These are phyloP conservation scores for Heteractis magnifica DNA, from an alignment of 92 coral and sea anemone genomes.

Conservation along the genomic window DNA sequence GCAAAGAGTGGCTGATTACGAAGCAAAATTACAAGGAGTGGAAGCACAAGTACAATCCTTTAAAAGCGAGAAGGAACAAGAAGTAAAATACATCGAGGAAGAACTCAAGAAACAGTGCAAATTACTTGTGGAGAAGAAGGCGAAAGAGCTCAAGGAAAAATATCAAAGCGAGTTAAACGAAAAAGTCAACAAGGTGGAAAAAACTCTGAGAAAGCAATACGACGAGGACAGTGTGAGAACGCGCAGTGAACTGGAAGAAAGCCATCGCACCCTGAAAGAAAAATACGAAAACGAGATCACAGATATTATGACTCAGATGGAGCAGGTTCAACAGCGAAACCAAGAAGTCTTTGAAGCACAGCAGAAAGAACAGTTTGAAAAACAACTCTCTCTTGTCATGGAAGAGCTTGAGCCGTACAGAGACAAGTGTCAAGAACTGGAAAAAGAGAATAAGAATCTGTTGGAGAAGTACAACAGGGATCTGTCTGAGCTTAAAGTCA, in stretches of 20 bases:
- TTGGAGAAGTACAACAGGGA: conserved; percentile 70
- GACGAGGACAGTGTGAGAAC: conserved; percentile 82
- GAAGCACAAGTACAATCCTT: conserved; percentile 85
- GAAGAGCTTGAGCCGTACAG: conserved; percentile 79
- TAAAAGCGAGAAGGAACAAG: conserved; percentile 78
- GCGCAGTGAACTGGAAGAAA: conserved; percentile 84
- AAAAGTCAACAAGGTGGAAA: conserved; percentile 82
- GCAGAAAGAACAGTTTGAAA: conserved; percentile 81
- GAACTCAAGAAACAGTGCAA: conserved; percentile 84
- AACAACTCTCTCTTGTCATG: conserved; percentile 74
- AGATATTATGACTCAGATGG: conserved; percentile 88
- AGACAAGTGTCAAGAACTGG: conserved; percentile 64
- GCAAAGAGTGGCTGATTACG: conserved; percentile 71
- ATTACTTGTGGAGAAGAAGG: conserved; percentile 69
- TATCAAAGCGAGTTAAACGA: conserved; percentile 91
- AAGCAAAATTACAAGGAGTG: conserved; percentile 68
- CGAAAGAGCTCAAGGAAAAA: conserved; percentile 84
- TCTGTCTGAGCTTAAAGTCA: conserved; percentile 59
- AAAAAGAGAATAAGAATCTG: conserved; percentile 71
- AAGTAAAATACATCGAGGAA: conserved; percentile 76
- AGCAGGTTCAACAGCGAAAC: conserved; percentile 84
- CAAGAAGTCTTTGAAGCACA: conserved; percentile 87
- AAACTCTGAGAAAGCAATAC: conserved; percentile 74
- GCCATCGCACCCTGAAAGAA: conserved; percentile 80
- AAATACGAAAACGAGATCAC: conserved; percentile 88